Evolutionary conservation across 1,140 invertebrate species (phyloP).

Genomic region (Bombus haemorrhoidalis): DNA sequence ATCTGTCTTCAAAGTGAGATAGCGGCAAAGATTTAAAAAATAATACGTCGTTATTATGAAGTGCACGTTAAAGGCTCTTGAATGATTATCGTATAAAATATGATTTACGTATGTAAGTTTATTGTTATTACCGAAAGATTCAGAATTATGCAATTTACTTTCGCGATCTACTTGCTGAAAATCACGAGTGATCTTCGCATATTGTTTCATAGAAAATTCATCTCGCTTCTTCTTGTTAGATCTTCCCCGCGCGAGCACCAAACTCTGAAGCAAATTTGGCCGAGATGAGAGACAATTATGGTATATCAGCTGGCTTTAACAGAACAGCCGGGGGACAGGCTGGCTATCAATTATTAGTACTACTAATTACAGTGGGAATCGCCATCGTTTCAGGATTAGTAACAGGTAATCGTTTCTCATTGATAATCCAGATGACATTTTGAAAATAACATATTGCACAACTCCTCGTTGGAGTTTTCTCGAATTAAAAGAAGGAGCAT

Average conservation of each 20-base stretch:
- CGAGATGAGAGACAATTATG: conserved; percentile 74
- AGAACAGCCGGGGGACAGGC: conserved; percentile 89
- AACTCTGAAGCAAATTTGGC: conserved; percentile 66
- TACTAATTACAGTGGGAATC: conserved; percentile 87
- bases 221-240: conserved; percentile 51
- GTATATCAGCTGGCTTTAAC: conserved; percentile 82
- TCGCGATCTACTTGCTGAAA: neutral
- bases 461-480: neutral
- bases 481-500: neutral
- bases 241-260: conserved; percentile 78
- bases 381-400: conserved; percentile 90
- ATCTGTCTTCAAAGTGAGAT: too few relatives aligned
- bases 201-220: neutral
- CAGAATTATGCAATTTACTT: neutral
- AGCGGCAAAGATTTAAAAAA: too few relatives aligned
- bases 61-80: too few relatives aligned
- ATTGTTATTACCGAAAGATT: neutral
- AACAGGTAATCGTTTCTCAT: conserved; percentile 86
- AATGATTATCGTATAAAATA: neutral
- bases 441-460: neutral
- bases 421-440: neutral
- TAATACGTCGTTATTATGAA: too few relatives aligned
- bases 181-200: neutral
- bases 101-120: neutral
- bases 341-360: conserved; percentile 89